Evolutionary conservation across 2,797 vertebrate genomes (phyloP).

Genomic region (Eulemur rubriventer): DNA sequence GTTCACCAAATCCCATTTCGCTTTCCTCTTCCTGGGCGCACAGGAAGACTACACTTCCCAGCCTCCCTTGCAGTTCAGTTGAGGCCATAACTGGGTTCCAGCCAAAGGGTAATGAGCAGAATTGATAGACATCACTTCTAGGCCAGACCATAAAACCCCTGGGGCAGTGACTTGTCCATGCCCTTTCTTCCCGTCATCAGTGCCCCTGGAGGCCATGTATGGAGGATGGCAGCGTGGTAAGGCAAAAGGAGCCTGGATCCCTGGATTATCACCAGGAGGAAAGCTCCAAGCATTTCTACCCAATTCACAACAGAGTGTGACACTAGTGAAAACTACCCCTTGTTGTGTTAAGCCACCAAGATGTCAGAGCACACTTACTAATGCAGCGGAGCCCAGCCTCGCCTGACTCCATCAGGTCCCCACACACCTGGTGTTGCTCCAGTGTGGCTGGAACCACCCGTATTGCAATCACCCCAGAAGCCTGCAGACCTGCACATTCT

Average conservation of each 20-base stretch:
- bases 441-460: not conserved
- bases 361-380: not conserved
- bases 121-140: not conserved
- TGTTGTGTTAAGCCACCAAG: not conserved
- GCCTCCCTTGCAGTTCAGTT: not conserved
- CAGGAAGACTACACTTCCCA: conserved; percentile 30
- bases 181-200: not conserved
- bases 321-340: not conserved
- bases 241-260: not conserved
- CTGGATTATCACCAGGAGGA: not conserved
- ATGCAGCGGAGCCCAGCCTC: not conserved
- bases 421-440: not conserved
- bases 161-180: not conserved
- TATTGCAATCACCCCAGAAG: not conserved
- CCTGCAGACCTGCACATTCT: not conserved
- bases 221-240: not conserved
- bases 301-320: not conserved
- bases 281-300: not conserved
- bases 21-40: not conserved
- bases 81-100: not conserved
- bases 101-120: not conserved
- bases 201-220: not conserved
- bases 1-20: not conserved
- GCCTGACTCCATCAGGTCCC: not conserved
- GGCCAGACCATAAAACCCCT: not conserved